phyloP scores from a whole-genome alignment of 2,888 invertebrate genomes.

The Antitype chi region DNA sequence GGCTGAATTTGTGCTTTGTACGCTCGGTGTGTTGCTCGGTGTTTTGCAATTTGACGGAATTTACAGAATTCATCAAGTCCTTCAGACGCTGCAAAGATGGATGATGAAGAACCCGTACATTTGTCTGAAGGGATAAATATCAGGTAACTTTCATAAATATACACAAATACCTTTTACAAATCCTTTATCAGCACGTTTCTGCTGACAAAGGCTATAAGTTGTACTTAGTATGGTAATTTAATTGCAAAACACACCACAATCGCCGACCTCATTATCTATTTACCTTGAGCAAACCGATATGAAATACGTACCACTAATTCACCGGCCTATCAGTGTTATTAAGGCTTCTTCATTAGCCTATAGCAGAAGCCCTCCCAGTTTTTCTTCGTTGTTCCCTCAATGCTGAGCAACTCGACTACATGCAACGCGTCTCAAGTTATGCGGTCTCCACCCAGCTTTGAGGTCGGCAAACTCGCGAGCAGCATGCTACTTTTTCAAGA shows the following conservation, averaged over 20 bases:
- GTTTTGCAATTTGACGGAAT: background rate
- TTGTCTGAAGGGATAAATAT: slow-evolving; percentile 82
- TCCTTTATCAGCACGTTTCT: background rate
- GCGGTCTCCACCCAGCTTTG: background rate
- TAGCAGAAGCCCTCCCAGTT: background rate
- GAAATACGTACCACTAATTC: background rate
- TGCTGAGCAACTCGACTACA: no score
- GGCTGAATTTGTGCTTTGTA: background rate
- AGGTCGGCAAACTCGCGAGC: background rate
- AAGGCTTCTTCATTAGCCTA: background rate
- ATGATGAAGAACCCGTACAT: slow-evolving; percentile 78
- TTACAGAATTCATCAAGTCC: background rate
- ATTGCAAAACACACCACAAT: background rate
- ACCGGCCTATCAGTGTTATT: background rate
- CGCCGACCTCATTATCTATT: background rate
- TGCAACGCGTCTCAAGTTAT: no score
- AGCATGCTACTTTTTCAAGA: background rate
- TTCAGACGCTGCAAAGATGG: slow-evolving; percentile 70
- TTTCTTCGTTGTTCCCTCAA: no score
- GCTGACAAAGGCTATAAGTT: background rate
- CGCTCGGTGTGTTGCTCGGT: background rate
- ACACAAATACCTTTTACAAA: background rate
- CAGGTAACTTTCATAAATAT: slow-evolving; percentile 70
- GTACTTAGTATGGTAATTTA: background rate
- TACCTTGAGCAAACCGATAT: background rate